phyloP scores from a whole-genome alignment of 23 tunicate species.

The Clavelina lepadiformis region DNA sequence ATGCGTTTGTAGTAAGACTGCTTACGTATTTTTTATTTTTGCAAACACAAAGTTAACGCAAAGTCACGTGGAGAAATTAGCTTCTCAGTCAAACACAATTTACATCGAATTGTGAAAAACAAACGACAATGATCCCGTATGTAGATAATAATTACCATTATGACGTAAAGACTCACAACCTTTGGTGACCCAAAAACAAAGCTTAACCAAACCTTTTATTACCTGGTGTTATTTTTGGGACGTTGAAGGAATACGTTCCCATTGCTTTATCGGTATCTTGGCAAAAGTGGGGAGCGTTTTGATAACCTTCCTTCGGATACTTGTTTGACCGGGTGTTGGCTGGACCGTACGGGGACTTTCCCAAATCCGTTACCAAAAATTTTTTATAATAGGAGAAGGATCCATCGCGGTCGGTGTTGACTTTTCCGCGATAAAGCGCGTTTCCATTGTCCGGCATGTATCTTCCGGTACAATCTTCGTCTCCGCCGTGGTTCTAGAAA shows the following conservation, averaged over 20 bases:
- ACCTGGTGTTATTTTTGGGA: no score
- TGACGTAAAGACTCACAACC: no score
- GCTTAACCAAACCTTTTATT: no score
- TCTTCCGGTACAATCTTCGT: conserved; percentile 54
- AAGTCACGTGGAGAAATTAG: no score
- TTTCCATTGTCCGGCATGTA: conserved; percentile 85
- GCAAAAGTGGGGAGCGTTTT: conserved; percentile 93
- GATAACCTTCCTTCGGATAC: conserved; percentile 86
- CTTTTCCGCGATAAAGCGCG: conserved; percentile 54
- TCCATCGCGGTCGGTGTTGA: conserved; percentile 25
- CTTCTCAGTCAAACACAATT: no score
- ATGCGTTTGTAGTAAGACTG: no score
- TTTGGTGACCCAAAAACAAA: no score
- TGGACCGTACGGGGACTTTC: conserved; percentile 49
- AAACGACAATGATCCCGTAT: no score
- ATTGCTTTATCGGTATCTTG: conserved; percentile 81
- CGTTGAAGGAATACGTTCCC: conserved; percentile 87
- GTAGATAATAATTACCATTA: no score
- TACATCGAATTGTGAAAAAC: no score
- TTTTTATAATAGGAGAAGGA: conserved; percentile 28
- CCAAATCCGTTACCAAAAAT: conserved; percentile 51
- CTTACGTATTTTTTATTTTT: no score
- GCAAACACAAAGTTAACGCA: no score
- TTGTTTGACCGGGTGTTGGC: conserved; percentile 15
- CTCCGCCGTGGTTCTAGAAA: conserved; percentile 88